Base-by-base conservation (phyloP, 2,888 invertebrate genomes). In the Hypomecis atomaria region DNA sequence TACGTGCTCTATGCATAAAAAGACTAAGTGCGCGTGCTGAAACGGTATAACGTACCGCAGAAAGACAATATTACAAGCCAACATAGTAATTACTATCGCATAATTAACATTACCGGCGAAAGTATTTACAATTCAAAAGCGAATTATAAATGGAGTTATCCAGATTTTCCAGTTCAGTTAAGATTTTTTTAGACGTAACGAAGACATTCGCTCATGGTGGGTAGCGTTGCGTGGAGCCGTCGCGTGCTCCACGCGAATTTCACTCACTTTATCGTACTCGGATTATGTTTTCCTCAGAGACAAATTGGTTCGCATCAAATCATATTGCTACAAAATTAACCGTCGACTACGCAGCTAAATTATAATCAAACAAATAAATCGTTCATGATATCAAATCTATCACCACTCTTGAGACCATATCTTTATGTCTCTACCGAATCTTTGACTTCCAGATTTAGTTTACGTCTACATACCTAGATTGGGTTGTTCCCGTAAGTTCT, bases 111-210 rank as follows among this genome's bases (percentile, higher is more conserved):
- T 76, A 76, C 79, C 74, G 82, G 89, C 83, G 91, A 91, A 91
- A 91, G 88, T 86, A 87, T 84, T 83, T 81, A 79, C 79, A 81
- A 85, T 83, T 87, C 79, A 84, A 81, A 86, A 84, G 83, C 77
- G 78, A 84, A 84, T 85, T 84, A 79, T 74, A 81, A 79, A 83
- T 84, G 78, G 10, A 75, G 72, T 82, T 87, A 87, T 86, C 81
- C 83, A 86, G 84, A 85, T 86, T 88, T 88, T 87, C 87, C 84
- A 88, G 82, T 87, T 78, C 76, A 81, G 79, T 83, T 77, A 73
- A 71, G 74, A 71, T 81, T 84, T 84, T 70, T 84, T 85, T 83
- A 78, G 70, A 74, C 78, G 79, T 72, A 82, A 75, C 78, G 77
- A 79, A 81, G 81, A 85, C 85, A 84, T 85, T 86, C 82, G 83